Percentiles rank a stretch among this genome's conserved stretches.
Conservation (phyloP, 2,888 invertebrate species). For the Chaetogeoica ovagalla region DNA sequence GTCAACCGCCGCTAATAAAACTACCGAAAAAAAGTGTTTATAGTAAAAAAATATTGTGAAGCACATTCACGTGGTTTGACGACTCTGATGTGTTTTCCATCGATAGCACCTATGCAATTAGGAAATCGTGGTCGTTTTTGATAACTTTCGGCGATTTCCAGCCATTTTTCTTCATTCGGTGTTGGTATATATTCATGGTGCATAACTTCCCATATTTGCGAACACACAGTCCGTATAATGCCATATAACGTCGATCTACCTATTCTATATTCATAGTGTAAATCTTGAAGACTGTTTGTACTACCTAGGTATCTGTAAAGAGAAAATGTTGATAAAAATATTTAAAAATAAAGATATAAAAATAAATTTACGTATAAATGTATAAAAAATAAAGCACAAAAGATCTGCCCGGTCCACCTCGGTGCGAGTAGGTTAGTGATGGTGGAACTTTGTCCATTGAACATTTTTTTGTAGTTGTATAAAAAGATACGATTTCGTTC, state of each 20-base stretch:
- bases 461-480: too few relatives aligned
- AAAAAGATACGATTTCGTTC: too few relatives aligned
- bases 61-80: constrained; percentile 35
- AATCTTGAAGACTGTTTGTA: constrained; percentile 57
- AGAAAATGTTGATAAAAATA: constrained; percentile 22
- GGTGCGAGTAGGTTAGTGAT: too few relatives aligned
- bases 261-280: constrained; percentile 57
- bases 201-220: constrained; percentile 54
- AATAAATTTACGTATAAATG: background rate
- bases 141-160: constrained; percentile 53
- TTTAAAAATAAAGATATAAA: constrained; percentile 2
- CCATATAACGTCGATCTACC: constrained; percentile 57
- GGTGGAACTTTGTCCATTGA: too few relatives aligned
- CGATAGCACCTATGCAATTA: constrained; percentile 51
- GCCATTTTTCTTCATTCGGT: constrained; percentile 51
- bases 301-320: constrained; percentile 57
- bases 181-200: constrained; percentile 53
- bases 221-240: constrained; percentile 57
- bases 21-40: constrained; percentile 46
- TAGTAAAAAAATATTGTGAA: constrained; percentile 53
- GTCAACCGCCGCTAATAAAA: constrained; percentile 49
- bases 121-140: constrained; percentile 54
- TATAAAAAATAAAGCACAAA: background rate
- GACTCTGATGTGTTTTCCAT: constrained; percentile 51
- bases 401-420: too few relatives aligned